phyloP scores from a whole-genome alignment of 2,113 vertebrate genomes.

The Cnemophilus loriae region DNA sequence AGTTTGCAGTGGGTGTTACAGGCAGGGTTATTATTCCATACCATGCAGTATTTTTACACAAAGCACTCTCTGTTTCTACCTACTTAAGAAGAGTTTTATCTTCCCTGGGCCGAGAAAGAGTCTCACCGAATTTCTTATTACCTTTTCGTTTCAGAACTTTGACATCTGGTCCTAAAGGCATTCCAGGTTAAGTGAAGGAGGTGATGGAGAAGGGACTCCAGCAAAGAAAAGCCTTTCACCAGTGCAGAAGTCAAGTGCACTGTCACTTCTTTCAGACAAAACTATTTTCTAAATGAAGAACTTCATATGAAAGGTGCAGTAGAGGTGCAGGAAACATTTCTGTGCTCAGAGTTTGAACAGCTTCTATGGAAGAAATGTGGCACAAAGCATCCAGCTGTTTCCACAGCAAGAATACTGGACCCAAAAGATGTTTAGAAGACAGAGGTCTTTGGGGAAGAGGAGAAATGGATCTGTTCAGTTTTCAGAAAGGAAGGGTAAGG shows the following conservation, averaged over 20 bases:
- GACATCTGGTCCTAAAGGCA: background rate
- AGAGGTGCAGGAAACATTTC: background rate
- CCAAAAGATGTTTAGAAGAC: background rate
- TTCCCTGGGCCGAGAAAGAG: background rate
- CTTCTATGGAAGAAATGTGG: background rate
- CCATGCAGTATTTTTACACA: background rate
- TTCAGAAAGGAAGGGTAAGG: background rate
- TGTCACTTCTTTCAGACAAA: background rate
- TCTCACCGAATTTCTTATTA: background rate
- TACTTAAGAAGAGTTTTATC: background rate
- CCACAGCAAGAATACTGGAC: background rate
- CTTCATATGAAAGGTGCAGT: background rate
- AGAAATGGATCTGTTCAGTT: background rate
- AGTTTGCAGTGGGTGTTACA: background rate
- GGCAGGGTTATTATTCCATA: background rate
- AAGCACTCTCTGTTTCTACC: background rate
- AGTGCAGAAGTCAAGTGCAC: background rate
- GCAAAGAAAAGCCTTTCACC: background rate
- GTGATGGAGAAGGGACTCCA: background rate
- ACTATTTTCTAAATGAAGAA: background rate
- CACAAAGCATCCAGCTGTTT: background rate
- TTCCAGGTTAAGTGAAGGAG: background rate
- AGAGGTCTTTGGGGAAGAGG: background rate
- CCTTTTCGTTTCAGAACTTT: background rate
- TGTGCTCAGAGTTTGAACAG: background rate